Conservation (phyloP, 2,113 vertebrate species). For the Proteles cristata region DNA sequence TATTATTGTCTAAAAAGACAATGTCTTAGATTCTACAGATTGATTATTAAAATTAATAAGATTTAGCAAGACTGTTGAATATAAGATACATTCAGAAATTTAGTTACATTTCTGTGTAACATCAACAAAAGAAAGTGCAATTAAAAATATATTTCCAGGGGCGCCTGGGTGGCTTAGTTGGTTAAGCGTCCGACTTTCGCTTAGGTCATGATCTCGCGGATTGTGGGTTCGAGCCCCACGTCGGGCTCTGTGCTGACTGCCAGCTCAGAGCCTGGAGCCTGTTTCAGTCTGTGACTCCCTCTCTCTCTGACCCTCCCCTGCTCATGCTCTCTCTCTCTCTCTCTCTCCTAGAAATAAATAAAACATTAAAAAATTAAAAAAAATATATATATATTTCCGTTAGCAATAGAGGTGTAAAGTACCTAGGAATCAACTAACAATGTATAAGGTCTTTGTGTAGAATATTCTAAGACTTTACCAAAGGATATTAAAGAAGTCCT, state of each 20-base stretch:
- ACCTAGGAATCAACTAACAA: slow-evolving; percentile 24
- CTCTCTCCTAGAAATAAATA: no score
- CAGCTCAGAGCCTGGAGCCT: no score
- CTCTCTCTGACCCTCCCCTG: no score
- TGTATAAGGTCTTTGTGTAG: background rate
- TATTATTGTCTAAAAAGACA: background rate
- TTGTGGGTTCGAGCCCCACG: no score
- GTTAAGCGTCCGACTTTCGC: no score
- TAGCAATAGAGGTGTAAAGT: background rate
- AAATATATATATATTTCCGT: background rate
- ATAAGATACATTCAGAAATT: slow-evolving; percentile 42
- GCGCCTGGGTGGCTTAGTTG: no score
- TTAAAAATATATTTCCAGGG: slow-evolving; percentile 2
- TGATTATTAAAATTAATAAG: background rate
- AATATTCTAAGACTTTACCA: background rate
- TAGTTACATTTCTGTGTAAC: background rate
- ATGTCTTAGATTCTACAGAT: background rate
- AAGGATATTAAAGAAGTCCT: background rate
- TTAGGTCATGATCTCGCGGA: no score
- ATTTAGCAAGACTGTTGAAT: background rate
- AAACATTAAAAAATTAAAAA: background rate
- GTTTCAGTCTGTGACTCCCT: no score
- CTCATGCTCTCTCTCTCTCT: no score
- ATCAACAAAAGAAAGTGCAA: slow-evolving; percentile 28
- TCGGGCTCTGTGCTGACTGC: no score